Evolutionary conservation across 2,797 vertebrate genomes (phyloP).

Genomic region (Gouania willdenowi): DNA sequence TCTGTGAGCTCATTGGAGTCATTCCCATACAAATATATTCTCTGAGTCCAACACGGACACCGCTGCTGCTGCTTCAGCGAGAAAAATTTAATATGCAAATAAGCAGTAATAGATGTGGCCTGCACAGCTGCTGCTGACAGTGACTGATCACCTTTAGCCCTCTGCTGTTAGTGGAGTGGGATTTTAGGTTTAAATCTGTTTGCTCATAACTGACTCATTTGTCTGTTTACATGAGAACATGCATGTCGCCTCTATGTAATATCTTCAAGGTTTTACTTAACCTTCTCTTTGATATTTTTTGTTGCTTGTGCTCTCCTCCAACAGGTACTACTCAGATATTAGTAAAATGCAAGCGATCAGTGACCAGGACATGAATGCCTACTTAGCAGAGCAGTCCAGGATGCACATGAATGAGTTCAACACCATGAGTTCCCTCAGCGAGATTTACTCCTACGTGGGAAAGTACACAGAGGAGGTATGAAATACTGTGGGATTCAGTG

Average conservation of each 20-base stretch:
- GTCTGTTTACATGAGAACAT: slow-evolving; percentile 25
- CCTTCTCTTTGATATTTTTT: slow-evolving; percentile 8
- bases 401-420: slow-evolving; percentile 99
- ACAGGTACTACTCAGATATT: slow-evolving; percentile 97
- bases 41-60: slow-evolving; percentile 46
- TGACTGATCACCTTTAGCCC: slow-evolving; percentile 87
- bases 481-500: neutral
- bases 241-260: slow-evolving; percentile 15
- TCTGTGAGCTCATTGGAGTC: slow-evolving; percentile 26
- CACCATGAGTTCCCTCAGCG: slow-evolving; percentile 94
- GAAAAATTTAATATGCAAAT: slow-evolving; percentile 97
- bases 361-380: slow-evolving; percentile 99
- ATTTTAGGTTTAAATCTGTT: slow-evolving; percentile 31
- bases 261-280: neutral
- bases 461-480: slow-evolving; percentile 97
- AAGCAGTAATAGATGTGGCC: slow-evolving; percentile 82
- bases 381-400: slow-evolving; percentile 96
- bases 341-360: slow-evolving; percentile 96
- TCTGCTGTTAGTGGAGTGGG: slow-evolving; percentile 3
- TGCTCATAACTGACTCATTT: slow-evolving; percentile 40
- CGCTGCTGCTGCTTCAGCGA: slow-evolving; percentile 78
- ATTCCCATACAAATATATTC: slow-evolving; percentile 18
- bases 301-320: too few relatives aligned
- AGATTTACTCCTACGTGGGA: slow-evolving; percentile 97
- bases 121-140: slow-evolving; percentile 89